Percentiles rank a stretch among this genome's conserved stretches.
Evolutionary conservation across 1,140 invertebrate genomes (phyloP).

Genomic region (Dendrolimus kikuchii): DNA sequence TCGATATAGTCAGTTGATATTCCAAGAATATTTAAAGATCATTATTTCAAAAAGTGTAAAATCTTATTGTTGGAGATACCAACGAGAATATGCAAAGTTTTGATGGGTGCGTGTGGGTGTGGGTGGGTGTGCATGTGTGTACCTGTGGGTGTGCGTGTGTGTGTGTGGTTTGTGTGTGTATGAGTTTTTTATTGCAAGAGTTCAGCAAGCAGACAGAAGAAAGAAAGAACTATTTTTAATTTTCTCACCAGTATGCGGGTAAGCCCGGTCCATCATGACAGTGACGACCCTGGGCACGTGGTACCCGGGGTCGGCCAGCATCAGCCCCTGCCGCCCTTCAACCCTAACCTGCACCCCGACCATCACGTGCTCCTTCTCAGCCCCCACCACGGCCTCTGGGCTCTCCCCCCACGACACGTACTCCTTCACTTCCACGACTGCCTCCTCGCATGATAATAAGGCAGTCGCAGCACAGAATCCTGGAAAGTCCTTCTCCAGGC

Average conservation of each 20-base stretch:
- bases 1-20: no score
- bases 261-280: conserved; percentile 87
- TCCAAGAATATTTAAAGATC: no score
- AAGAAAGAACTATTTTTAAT: not conserved
- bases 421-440: conserved; percentile 78
- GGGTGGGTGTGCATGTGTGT: no score
- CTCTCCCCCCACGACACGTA: conserved; percentile 75
- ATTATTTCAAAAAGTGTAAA: no score
- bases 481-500: conserved; percentile 72
- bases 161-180: no score
- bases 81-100: no score
- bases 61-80: no score
- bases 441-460: conserved; percentile 91
- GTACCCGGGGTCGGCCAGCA: conserved; percentile 92
- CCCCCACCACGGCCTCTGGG: conserved; percentile 73
- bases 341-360: conserved; percentile 84
- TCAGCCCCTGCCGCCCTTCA: conserved; percentile 79
- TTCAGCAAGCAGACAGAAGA: not conserved
- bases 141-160: no score
- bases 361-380: conserved; percentile 92
- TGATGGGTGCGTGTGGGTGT: no score
- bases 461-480: conserved; percentile 78
- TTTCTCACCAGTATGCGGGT: conserved; percentile 85
- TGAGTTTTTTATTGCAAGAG: no score
- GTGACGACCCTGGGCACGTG: conserved; percentile 89